Evolutionary conservation across 2,113 vertebrate species (phyloP).

Genomic region (Panthera leo): DNA sequence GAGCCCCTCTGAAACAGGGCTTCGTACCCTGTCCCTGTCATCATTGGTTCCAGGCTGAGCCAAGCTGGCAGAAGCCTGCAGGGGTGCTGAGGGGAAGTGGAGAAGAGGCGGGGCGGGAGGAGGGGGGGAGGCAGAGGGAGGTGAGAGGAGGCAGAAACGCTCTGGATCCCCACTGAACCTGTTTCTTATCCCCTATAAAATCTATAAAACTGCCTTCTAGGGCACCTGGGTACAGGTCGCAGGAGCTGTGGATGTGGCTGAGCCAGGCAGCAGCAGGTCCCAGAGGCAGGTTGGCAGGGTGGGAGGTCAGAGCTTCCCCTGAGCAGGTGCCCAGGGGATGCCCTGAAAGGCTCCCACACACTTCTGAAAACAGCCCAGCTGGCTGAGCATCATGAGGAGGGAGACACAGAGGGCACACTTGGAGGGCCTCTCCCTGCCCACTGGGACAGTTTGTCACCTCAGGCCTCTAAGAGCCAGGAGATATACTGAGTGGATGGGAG

Average conservation of each 20-base stretch:
- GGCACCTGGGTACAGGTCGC: neutral
- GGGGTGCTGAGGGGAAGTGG: neutral
- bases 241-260: neutral
- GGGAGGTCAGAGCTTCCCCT: neutral
- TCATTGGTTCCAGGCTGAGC: neutral
- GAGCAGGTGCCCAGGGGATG: neutral
- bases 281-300: neutral
- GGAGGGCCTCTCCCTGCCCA: neutral
- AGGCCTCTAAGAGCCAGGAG: slow-evolving; percentile 10
- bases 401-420: neutral
- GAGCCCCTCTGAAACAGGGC: neutral
- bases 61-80: neutral
- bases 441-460: neutral
- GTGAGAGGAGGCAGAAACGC: neutral
- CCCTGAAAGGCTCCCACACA: neutral
- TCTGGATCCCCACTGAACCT: neutral
- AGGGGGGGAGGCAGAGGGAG: neutral
- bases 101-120: neutral
- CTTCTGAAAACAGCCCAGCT: neutral
- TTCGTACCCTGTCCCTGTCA: neutral
- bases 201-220: neutral
- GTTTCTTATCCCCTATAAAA: neutral
- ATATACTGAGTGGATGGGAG: neutral
- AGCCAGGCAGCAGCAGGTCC: neutral
- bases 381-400: neutral